Conservation (phyloP, 2,888 invertebrate species). For the Gastrophysa polygoni region DNA sequence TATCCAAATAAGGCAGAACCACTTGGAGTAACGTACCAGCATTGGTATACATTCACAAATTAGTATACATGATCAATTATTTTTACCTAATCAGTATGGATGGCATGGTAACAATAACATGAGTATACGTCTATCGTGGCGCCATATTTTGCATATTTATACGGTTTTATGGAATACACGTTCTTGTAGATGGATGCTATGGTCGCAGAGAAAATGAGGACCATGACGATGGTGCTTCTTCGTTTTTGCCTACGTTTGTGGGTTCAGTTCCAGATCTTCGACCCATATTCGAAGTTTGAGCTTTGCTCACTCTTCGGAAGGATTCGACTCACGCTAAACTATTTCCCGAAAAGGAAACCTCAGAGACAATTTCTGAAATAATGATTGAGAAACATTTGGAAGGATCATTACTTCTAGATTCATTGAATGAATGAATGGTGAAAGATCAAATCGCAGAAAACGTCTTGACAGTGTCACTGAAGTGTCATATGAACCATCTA, state of each 20-base stretch:
- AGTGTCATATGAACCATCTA: too few relatives aligned
- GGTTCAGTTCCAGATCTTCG: too few relatives aligned
- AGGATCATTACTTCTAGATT: too few relatives aligned
- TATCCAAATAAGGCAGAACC: conserved; percentile 36
- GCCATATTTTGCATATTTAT: conserved; percentile 33
- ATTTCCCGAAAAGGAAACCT: too few relatives aligned
- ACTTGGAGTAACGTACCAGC: conserved; percentile 30
- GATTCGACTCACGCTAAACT: too few relatives aligned
- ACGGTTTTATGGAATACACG: not conserved
- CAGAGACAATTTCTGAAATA: too few relatives aligned
- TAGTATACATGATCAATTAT: conserved; percentile 38
- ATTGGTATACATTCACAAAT: conserved; percentile 39
- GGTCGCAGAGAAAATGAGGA: not conserved
- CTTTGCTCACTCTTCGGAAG: too few relatives aligned
- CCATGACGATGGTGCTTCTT: not conserved
- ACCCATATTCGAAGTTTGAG: too few relatives aligned
- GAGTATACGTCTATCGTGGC: conserved; percentile 24
- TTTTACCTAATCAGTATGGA: conserved; percentile 38
- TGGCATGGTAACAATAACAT: conserved; percentile 29
- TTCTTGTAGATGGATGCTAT: not conserved
- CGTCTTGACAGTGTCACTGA: too few relatives aligned
- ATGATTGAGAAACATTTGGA: too few relatives aligned
- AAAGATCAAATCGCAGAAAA: too few relatives aligned
- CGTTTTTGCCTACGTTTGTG: not conserved
- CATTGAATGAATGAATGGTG: too few relatives aligned